A percentile compares a stretch with the other conserved stretches of the same genome.
Conservation (phyloP, 1,140 invertebrate species). For the Agrypnia vestita region DNA sequence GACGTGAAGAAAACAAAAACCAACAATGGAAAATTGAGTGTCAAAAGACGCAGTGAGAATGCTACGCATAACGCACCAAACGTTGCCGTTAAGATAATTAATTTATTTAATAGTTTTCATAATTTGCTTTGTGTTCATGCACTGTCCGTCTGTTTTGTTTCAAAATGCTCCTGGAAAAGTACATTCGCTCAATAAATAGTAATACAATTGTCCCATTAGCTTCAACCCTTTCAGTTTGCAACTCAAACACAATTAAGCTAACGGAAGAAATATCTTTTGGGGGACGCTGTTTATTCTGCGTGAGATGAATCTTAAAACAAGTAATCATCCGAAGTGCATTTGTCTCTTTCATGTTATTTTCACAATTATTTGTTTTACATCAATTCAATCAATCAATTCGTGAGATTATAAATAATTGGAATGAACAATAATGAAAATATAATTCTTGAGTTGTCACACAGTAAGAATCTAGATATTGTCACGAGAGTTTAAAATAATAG, state of each 20-base stretch:
- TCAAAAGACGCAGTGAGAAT: too few relatives aligned
- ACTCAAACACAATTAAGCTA: conserved; percentile 53
- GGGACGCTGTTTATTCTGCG: conserved; percentile 19
- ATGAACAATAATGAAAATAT: too few relatives aligned
- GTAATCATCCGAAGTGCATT: conserved; percentile 21
- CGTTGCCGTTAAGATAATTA: too few relatives aligned
- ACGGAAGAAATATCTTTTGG: conserved; percentile 32
- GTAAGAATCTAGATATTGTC: too few relatives aligned
- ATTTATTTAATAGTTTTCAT: too few relatives aligned
- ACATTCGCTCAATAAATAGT: conserved; percentile 34
- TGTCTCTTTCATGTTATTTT: not conserved
- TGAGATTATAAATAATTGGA: too few relatives aligned
- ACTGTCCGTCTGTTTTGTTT: conserved; percentile 23
- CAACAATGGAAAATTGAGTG: too few relatives aligned
- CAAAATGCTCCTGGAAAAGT: not conserved
- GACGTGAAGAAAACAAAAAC: too few relatives aligned
- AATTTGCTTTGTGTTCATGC: not conserved
- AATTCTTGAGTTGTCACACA: too few relatives aligned
- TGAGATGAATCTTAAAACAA: conserved; percentile 1
- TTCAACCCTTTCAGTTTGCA: conserved; percentile 45
- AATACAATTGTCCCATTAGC: conserved; percentile 56
- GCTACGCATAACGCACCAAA: too few relatives aligned
- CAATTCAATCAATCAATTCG: too few relatives aligned
- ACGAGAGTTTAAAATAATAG: too few relatives aligned
- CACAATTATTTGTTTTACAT: not conserved